phyloP scores from a whole-genome alignment of 2,888 invertebrate species.

The Linnaemya tessellans region DNA sequence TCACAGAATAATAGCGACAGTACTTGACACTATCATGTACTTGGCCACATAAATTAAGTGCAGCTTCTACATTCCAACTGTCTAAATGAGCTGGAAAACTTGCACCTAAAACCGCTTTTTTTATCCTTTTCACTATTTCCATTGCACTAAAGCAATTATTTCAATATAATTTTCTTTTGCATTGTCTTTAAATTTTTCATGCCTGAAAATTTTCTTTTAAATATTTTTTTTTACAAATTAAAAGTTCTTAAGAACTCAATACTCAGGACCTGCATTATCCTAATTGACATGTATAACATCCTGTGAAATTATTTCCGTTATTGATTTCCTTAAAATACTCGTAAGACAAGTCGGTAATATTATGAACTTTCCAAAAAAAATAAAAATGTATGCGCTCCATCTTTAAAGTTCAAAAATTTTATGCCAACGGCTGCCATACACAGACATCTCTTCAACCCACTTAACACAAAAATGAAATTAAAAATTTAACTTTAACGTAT shows the following conservation, averaged over 20 bases:
- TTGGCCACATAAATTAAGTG: too few relatives aligned
- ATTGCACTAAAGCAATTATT: too few relatives aligned
- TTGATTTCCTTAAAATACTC: slow-evolving; percentile 10
- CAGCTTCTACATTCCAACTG: too few relatives aligned
- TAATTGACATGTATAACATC: background rate
- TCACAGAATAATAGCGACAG: too few relatives aligned
- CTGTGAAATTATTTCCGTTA: slow-evolving; percentile 2
- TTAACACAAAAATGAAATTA: slow-evolving; percentile 25
- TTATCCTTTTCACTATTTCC: too few relatives aligned
- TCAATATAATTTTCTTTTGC: too few relatives aligned
- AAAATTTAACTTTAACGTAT: slow-evolving; percentile 7
- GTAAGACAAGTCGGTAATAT: background rate
- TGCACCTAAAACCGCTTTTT: too few relatives aligned
- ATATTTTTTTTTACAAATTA: background rate
- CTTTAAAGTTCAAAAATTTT: slow-evolving; percentile 5
- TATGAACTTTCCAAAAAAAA: background rate
- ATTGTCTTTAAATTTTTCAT: too few relatives aligned
- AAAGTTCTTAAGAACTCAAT: background rate
- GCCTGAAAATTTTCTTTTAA: background rate
- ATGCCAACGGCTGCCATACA: background rate
- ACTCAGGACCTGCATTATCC: too few relatives aligned
- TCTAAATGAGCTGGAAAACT: too few relatives aligned
- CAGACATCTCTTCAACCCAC: slow-evolving; percentile 21
- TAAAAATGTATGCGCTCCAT: background rate
- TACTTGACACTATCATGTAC: too few relatives aligned